phyloP scores from a whole-genome alignment of 2,888 invertebrate species.

The Unio pictorum region DNA sequence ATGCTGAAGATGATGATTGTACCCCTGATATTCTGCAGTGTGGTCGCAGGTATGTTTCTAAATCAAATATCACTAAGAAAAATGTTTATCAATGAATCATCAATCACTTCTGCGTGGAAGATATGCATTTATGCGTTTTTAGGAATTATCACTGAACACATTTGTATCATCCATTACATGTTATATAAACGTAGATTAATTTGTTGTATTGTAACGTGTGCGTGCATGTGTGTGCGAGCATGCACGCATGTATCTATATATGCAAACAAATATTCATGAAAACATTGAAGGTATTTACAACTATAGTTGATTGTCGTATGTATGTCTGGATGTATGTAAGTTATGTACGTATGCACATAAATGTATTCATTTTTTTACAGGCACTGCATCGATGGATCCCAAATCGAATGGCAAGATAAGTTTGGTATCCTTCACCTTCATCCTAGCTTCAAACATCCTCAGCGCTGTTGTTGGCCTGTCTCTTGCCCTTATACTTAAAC shows the following conservation, averaged over 20 bases:
- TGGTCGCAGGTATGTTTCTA: slow-evolving; percentile 49
- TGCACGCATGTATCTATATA: no score
- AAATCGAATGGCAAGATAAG: slow-evolving; percentile 64
- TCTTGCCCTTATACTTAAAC: slow-evolving; percentile 47
- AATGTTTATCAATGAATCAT: background rate
- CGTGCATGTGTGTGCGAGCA: no score
- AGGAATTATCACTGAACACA: background rate
- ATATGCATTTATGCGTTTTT: background rate
- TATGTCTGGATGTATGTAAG: background rate
- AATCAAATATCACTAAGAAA: background rate
- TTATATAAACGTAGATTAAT: no score
- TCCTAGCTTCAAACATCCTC: slow-evolving; percentile 50
- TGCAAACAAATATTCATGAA: no score
- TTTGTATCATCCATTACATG: background rate
- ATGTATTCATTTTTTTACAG: slow-evolving; percentile 26
- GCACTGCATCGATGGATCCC: slow-evolving; percentile 58
- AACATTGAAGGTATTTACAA: no score
- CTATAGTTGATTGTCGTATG: background rate
- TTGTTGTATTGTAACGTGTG: no score
- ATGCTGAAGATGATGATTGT: slow-evolving; percentile 58
- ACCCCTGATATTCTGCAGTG: slow-evolving; percentile 53
- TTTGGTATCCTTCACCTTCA: slow-evolving; percentile 47
- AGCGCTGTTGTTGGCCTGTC: slow-evolving; percentile 49
- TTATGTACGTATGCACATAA: background rate
- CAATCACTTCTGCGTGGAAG: background rate